Conservation (phyloP, 2,888 invertebrate genomes). For the Scaptomyza parva region DNA sequence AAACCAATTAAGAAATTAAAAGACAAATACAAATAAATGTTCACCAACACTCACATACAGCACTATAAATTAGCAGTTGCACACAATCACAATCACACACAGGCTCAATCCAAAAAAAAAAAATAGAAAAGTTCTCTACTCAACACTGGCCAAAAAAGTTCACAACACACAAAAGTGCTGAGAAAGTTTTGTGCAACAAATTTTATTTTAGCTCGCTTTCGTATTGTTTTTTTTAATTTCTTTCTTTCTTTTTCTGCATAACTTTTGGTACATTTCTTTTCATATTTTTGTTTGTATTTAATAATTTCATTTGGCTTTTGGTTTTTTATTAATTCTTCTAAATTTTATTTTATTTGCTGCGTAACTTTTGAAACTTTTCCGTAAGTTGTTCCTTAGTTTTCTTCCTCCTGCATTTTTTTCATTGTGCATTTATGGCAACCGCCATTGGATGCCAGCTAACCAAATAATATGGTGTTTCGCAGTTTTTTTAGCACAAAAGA, state of each 20-base stretch:
- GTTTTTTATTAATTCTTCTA: conserved; percentile 6
- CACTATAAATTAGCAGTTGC: conserved; percentile 62
- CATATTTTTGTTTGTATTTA: conserved; percentile 23
- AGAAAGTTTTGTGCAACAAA: conserved; percentile 74
- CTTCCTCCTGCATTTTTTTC: conserved; percentile 20
- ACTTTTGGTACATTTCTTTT: conserved; percentile 21
- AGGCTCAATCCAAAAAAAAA: conserved; percentile 9
- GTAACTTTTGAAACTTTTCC: conserved; percentile 51
- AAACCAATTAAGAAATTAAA: conserved; percentile 83
- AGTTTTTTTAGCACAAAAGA: conserved; percentile 14
- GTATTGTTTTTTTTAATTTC: conserved; percentile 32
- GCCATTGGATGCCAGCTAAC: conserved; percentile 49
- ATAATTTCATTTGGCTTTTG: conserved; percentile 37
- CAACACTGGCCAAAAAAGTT: conserved; percentile 76
- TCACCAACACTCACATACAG: conserved; percentile 24
- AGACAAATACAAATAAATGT: conserved; percentile 68
- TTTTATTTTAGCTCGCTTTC: conserved; percentile 42
- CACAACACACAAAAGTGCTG: conserved; percentile 61
- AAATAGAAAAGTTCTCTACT: conserved; percentile 55
- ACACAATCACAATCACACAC: conserved; percentile 33
- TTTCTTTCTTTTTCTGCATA: conserved; percentile 26
- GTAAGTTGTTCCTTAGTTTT: conserved; percentile 40
- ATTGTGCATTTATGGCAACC: conserved; percentile 41
- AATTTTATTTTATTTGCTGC: conserved; percentile 34
- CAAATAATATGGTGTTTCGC: conserved; percentile 59